Conservation (phyloP, 92 coral and sea anemone species). For the Plumapathes pennacea region DNA sequence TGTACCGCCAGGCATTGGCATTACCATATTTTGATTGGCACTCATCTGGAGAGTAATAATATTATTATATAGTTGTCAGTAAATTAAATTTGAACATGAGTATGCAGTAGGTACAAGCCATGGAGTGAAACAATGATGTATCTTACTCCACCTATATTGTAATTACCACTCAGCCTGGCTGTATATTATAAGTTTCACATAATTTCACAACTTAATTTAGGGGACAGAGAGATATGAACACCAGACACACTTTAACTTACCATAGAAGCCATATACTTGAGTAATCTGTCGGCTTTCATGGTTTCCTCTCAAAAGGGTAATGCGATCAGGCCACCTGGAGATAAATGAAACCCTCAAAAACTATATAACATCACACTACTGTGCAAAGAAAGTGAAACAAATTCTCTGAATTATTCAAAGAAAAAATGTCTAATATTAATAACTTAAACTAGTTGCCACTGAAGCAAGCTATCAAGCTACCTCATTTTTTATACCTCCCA, state of each 20-base stretch:
- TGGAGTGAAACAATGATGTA: no score
- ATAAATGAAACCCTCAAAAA: no score
- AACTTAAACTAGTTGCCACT: not conserved
- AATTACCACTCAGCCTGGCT: no score
- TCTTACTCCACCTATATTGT: no score
- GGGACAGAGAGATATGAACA: not conserved
- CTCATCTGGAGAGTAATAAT: constrained; percentile 88
- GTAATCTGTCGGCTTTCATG: constrained; percentile 99
- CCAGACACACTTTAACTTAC: constrained; percentile 22
- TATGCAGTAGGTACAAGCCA: not conserved
- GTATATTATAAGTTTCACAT: no score
- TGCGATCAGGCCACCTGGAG: constrained; percentile 97
- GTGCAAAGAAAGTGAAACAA: not conserved
- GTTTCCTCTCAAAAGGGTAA: constrained; percentile 89
- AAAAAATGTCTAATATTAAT: not conserved
- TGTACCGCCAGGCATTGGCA: constrained; percentile 99
- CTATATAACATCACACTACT: not conserved
- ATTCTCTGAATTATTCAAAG: not conserved
- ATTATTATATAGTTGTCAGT: no score
- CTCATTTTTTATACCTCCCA: not conserved
- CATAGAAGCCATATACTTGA: constrained; percentile 98
- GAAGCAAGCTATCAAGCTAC: no score
- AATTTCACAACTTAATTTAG: no score
- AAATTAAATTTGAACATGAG: no score
- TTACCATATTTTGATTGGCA: constrained; percentile 98